These are phyloP conservation scores for Rallus limicola DNA, from an alignment of 2,113 vertebrate species.

Conservation along the genomic window DNA sequence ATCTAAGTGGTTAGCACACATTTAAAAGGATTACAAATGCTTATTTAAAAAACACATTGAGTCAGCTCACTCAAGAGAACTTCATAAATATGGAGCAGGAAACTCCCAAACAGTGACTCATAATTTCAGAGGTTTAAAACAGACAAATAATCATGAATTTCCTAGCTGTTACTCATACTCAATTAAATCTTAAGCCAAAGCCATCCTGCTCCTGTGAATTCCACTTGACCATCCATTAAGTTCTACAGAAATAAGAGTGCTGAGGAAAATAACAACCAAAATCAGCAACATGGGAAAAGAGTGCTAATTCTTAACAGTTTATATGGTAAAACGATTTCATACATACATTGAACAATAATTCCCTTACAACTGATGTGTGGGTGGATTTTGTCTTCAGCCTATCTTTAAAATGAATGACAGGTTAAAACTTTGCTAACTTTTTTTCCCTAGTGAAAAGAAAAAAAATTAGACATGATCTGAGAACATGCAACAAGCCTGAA, in stretches of 20 bases:
- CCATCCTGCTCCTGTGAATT: not conserved
- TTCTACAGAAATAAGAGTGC: not conserved
- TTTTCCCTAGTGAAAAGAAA: not conserved
- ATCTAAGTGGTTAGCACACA: not conserved
- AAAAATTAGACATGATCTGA: not conserved
- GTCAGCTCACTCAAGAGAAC: constrained; percentile 29
- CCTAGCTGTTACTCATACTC: constrained; percentile 31
- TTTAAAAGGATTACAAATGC: constrained; percentile 23
- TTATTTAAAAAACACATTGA: constrained; percentile 53
- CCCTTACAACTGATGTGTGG: not conserved
- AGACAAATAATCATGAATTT: constrained; percentile 34
- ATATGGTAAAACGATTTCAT: not conserved
- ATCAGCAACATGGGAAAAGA: not conserved
- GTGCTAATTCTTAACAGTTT: not conserved
- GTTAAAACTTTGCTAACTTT: not conserved
- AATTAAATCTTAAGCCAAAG: constrained; percentile 5
- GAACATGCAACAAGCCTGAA: not conserved
- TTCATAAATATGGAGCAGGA: constrained; percentile 63
- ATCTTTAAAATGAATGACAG: not conserved
- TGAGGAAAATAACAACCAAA: not conserved
- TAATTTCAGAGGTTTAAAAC: constrained; percentile 20
- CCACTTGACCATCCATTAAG: not conserved
- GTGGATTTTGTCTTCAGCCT: not conserved
- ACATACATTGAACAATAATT: not conserved
- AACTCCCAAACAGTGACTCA: constrained; percentile 67